These are phyloP conservation scores for Plecturocebus donacophilus DNA, from an alignment of 2,113 vertebrate species.

Conservation along the genomic window DNA sequence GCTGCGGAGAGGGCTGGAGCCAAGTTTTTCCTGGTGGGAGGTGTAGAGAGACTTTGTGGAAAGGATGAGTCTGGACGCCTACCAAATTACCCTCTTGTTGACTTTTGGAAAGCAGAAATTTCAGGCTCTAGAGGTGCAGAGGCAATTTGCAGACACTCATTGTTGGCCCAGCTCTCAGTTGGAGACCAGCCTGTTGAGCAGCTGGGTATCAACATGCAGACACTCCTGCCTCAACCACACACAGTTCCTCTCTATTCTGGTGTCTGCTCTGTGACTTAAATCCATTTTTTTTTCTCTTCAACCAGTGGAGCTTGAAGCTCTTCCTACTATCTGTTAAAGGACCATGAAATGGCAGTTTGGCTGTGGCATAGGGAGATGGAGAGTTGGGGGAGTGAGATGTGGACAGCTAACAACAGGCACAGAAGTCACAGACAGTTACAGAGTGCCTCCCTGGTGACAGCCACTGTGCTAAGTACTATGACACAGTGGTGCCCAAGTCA, in stretches of 20 bases:
- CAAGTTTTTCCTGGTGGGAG: slow-evolving; percentile 34
- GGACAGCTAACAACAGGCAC: not conserved
- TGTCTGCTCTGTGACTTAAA: slow-evolving; percentile 4
- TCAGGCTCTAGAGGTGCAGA: slow-evolving; percentile 9
- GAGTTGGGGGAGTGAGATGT: not conserved
- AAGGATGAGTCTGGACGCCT: slow-evolving; percentile 40
- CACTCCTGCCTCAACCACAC: not conserved
- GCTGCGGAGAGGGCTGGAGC: not conserved
- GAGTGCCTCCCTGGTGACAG: not conserved
- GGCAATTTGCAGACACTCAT: slow-evolving; percentile 27
- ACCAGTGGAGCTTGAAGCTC: slow-evolving; percentile 24
- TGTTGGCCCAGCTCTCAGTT: not conserved
- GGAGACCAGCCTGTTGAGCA: slow-evolving; percentile 55
- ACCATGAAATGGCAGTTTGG: not conserved
- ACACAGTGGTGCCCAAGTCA: not conserved
- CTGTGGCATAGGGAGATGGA: not conserved
- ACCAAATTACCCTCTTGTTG: slow-evolving; percentile 48
- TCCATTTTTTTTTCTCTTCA: not conserved
- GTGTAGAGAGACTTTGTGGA: slow-evolving; percentile 34
- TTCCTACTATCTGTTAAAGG: slow-evolving; percentile 52
- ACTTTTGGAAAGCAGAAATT: slow-evolving; percentile 43
- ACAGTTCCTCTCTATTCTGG: not conserved
- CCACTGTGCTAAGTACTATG: not conserved
- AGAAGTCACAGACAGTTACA: not conserved
- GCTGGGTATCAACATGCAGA: slow-evolving; percentile 42